Conservation (phyloP, 2,888 invertebrate genomes). For the Hololepta plana region DNA sequence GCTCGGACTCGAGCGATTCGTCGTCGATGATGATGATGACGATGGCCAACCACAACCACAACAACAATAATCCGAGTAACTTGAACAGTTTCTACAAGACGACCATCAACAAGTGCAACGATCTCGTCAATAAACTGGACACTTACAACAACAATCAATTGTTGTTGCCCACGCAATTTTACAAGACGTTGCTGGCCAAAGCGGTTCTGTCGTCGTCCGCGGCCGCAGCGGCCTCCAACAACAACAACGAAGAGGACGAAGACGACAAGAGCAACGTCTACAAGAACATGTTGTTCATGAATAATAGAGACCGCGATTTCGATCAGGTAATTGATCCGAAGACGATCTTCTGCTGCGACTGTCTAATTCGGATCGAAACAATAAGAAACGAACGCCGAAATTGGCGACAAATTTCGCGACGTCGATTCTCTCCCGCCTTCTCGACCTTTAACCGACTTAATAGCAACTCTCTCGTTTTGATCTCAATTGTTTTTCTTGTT, state of each 20-base stretch:
- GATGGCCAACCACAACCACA: constrained; percentile 4
- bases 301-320: constrained; percentile 24
- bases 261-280: constrained; percentile 25
- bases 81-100: constrained; percentile 1
- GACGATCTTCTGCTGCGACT: too few species aligned
- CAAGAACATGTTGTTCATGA: constrained; percentile 27
- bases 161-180: constrained; percentile 56
- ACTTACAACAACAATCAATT: constrained; percentile 28
- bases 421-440: too few species aligned
- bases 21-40: constrained; percentile 16
- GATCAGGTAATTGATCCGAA: constrained; percentile 28
- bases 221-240: constrained; percentile 49
- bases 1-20: constrained; percentile 25
- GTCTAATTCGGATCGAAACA: too few species aligned
- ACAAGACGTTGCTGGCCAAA: constrained; percentile 60
- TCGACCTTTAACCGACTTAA: too few species aligned
- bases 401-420: constrained; percentile 3
- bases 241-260: constrained; percentile 24
- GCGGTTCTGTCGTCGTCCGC: constrained; percentile 52
- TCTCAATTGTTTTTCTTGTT: constrained; percentile 9
- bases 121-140: constrained; percentile 27
- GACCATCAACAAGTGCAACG: constrained; percentile 18
- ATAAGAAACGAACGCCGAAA: constrained; percentile 1
- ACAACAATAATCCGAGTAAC: neutral
- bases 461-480: constrained; percentile 1